phyloP scores from a whole-genome alignment of 2,113 vertebrate species.

The Loxodonta africana region DNA sequence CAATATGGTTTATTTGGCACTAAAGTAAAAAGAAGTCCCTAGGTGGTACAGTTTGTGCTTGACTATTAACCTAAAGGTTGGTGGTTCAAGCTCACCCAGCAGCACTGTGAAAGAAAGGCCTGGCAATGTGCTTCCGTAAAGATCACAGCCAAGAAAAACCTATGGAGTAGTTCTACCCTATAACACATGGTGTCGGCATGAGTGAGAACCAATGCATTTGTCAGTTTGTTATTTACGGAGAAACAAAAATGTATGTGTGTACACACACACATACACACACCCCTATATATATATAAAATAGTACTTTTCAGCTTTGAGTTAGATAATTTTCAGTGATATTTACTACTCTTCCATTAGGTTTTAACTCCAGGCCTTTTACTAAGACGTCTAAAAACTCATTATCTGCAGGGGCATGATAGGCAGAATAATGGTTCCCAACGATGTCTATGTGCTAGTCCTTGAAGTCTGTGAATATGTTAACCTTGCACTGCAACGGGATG shows the following conservation, averaged over 20 bases:
- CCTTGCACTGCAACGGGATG: neutral
- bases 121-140: too few species aligned
- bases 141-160: too few species aligned
- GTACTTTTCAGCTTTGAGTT: neutral
- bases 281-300: neutral
- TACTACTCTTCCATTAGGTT: neutral
- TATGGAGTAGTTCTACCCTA: too few species aligned
- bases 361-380: neutral
- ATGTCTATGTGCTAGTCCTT: too few species aligned
- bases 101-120: too few species aligned
- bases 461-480: too few species aligned
- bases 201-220: too few species aligned
- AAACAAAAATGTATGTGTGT: neutral
- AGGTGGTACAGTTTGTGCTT: too few species aligned
- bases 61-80: too few species aligned
- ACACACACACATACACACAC: too few species aligned
- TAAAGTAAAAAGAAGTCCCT: neutral
- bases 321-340: neutral
- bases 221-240: neutral
- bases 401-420: neutral
- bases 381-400: neutral
- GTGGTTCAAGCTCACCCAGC: too few species aligned
- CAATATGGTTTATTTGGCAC: neutral
- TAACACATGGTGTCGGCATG: too few species aligned
- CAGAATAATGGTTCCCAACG: neutral